Evolutionary conservation across 2,888 invertebrate species (phyloP).

Genomic region (Tanytarsus gracilentus): DNA sequence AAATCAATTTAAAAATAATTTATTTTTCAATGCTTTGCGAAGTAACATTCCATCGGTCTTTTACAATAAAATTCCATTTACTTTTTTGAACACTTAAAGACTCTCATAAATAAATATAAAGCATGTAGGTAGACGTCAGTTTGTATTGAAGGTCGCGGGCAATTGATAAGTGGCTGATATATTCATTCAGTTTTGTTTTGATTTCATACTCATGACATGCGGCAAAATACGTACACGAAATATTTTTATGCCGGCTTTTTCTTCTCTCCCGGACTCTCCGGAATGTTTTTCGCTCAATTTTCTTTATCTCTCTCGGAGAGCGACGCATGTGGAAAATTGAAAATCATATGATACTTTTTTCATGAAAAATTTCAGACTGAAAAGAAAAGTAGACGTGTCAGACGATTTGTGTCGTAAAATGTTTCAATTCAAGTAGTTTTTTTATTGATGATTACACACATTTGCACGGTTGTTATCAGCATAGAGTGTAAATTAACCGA

Average conservation of each 20-base stretch:
- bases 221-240: neutral
- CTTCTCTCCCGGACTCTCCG: neutral
- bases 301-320: neutral
- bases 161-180: conserved; percentile 3
- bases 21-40: too few species aligned
- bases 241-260: neutral
- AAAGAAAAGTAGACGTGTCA: conserved; percentile 12
- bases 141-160: conserved; percentile 7
- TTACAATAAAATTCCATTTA: too few species aligned
- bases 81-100: too few species aligned
- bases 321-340: conserved; percentile 23
- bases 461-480: too few species aligned
- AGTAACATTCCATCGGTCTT: too few species aligned
- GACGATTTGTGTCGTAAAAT: neutral
- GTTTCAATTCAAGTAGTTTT: neutral
- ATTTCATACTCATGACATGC: neutral
- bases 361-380: neutral
- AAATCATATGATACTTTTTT: conserved; percentile 21
- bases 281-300: neutral
- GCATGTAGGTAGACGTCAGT: neutral
- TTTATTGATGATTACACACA: too few species aligned
- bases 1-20: too few species aligned
- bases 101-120: neutral
- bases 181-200: conserved; percentile 12
- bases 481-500: too few species aligned